Base-by-base conservation (phyloP, 2,888 invertebrate species). In the Stratiomys singularior region DNA sequence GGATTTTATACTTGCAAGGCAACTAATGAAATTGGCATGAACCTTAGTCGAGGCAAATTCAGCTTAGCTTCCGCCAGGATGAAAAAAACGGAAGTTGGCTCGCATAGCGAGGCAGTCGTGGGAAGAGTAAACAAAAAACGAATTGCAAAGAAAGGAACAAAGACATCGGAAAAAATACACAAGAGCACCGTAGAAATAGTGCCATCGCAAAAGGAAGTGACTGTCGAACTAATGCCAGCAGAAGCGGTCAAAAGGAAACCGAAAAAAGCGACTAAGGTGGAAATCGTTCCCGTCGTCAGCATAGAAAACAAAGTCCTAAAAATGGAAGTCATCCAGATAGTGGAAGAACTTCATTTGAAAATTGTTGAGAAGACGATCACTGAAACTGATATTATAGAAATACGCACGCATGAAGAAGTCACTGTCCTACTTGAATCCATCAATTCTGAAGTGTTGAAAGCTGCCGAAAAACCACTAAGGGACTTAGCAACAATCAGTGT, bases 1-100 rank as follows among this genome's bases (percentile, higher is more conserved):
- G 97, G 95, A 28, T 90, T 89, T 76, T 97, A 96, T 83, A 90
- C 91, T 81, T 96, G 96, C 85, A 95, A 95, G 87, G 94, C 96
- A 11, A 91, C 93, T 18, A 97, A 96, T 85, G 94, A 94, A 82
- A 92, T 94, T 78, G 96, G 96, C 67, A 91, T 93, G 87, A 93
- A 93, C 30, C 89, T 92, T 71, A 93, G 95, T 0, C 93, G 93
- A 86, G 95, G 93, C 7, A 93, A 92, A 85, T 88, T 96, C 63
- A 92, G 92, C 83, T 92, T 95, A 60, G 88, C 88, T 74, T 89
- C 91, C 80, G 86, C 86, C 11, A 83, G 89, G 85, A 52, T 88
- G 88, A 56, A 85, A 88, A 81, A 88, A 86, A 81, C 87, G 88
- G 81, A 85, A 85, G 37, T 7, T 28, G 52, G 83, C 88, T 89